phyloP scores from a whole-genome alignment of 1,140 invertebrate genomes.

The Metaphire vulgaris region DNA sequence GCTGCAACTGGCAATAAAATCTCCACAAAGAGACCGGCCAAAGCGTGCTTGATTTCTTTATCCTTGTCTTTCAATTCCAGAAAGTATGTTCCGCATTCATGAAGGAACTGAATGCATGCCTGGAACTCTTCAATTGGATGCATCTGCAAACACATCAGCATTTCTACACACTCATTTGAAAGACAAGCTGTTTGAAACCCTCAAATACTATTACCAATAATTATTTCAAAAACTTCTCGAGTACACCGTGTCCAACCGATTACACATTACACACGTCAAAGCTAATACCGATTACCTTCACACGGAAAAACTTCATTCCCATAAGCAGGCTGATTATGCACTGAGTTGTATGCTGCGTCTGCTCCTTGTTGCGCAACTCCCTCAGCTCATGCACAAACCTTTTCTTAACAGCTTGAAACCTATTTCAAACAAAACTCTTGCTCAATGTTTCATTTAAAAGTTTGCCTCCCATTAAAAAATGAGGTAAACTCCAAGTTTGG shows the following conservation, averaged over 20 bases:
- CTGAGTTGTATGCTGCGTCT: slow-evolving; percentile 79
- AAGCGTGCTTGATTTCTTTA: slow-evolving; percentile 95
- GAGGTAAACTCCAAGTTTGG: slow-evolving; percentile 15
- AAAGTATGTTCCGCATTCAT: slow-evolving; percentile 97
- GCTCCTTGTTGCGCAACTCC: slow-evolving; percentile 77
- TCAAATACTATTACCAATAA: no score
- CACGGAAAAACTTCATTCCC: slow-evolving; percentile 99
- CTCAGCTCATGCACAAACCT: slow-evolving; percentile 88
- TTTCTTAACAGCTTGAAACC: slow-evolving; percentile 85
- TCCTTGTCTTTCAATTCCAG: slow-evolving; percentile 94
- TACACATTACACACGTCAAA: no score
- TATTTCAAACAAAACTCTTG: no score
- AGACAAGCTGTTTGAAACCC: no score
- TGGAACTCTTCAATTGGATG: slow-evolving; percentile 99
- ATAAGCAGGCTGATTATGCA: slow-evolving; percentile 94
- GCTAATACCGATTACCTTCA: no score
- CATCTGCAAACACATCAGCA: slow-evolving; percentile 63
- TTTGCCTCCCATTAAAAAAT: no score
- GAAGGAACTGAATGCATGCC: slow-evolving; percentile 95
- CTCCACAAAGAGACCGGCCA: slow-evolving; percentile 96
- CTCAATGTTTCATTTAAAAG: no score
- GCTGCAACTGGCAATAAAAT: slow-evolving; percentile 96
- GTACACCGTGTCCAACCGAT: no score
- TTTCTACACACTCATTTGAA: no score
- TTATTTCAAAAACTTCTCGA: no score